These are phyloP conservation scores for Caenorhabditis angaria DNA, from an alignment of 2,888 invertebrate species.

Conservation along the genomic window DNA sequence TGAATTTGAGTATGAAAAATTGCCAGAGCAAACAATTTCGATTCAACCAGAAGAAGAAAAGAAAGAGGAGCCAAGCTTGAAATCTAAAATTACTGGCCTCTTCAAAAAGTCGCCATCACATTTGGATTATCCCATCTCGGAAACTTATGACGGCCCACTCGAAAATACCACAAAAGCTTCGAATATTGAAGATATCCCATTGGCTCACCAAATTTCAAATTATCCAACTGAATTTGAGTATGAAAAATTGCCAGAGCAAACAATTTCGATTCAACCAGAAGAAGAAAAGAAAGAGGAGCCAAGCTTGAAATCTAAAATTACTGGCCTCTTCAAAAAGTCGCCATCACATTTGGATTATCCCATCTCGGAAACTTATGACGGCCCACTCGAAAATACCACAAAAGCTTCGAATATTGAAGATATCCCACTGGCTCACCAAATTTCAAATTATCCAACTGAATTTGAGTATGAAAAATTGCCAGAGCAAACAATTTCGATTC, in stretches of 20 bases:
- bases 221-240: conserved; percentile 26
- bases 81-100: conserved; percentile 1
- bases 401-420: conserved; percentile 25
- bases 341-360: conserved; percentile 27
- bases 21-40: not conserved
- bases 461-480: conserved; percentile 36
- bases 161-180: not conserved
- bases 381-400: conserved; percentile 20
- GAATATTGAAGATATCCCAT: conserved; percentile 4
- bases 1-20: not conserved
- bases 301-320: conserved; percentile 37
- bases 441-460: conserved; percentile 19
- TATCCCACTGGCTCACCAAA: conserved; percentile 12
- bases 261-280: conserved; percentile 20
- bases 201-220: not conserved
- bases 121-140: conserved; percentile 2
- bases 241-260: conserved; percentile 22
- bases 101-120: conserved; percentile 7
- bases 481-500: conserved; percentile 6
- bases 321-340: conserved; percentile 8
- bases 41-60: not conserved
- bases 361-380: conserved; percentile 21
- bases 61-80: not conserved
- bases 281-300: conserved; percentile 32
- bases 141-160: not conserved